These are phyloP conservation scores for Watsonalla binaria DNA, from an alignment of 2,888 invertebrate species.

Conservation along the genomic window DNA sequence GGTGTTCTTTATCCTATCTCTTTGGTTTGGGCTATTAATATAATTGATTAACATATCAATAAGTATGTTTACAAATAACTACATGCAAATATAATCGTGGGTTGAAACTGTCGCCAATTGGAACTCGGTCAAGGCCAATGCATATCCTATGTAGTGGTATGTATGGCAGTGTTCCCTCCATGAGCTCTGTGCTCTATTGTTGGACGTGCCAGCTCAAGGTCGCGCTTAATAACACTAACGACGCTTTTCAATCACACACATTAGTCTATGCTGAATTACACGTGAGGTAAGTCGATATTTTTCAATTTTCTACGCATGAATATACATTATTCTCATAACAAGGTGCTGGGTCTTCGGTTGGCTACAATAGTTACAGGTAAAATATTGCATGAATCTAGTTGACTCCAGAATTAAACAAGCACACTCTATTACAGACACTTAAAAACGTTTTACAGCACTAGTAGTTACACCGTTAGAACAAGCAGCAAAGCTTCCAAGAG, in stretches of 20 bases:
- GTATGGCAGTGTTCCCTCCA: slow-evolving; percentile 12
- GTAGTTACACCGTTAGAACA: slow-evolving; percentile 52
- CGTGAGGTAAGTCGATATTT: slow-evolving; percentile 62
- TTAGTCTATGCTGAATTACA: slow-evolving; percentile 51
- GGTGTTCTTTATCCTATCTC: not conserved
- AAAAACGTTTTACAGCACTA: slow-evolving; percentile 38
- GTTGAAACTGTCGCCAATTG: not conserved
- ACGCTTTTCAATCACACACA: slow-evolving; percentile 50
- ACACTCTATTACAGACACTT: slow-evolving; percentile 30
- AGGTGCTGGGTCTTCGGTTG: slow-evolving; percentile 60
- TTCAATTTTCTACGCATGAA: slow-evolving; percentile 44
- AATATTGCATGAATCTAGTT: slow-evolving; percentile 53
- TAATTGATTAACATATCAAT: too few relatives aligned
- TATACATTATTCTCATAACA: slow-evolving; percentile 40
- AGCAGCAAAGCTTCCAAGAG: slow-evolving; percentile 44
- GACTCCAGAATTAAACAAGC: slow-evolving; percentile 73
- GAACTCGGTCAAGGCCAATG: slow-evolving; percentile 43
- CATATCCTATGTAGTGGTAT: slow-evolving; percentile 22
- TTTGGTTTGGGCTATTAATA: not conserved
- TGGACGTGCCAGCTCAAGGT: slow-evolving; percentile 50
- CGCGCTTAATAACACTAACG: slow-evolving; percentile 50
- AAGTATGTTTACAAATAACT: not conserved
- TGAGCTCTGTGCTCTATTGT: slow-evolving; percentile 45
- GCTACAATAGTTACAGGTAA: slow-evolving; percentile 50
- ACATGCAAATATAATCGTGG: not conserved